These are phyloP conservation scores for Allolobophora icterica DNA, from an alignment of 2,888 invertebrate genomes.

Conservation along the genomic window DNA sequence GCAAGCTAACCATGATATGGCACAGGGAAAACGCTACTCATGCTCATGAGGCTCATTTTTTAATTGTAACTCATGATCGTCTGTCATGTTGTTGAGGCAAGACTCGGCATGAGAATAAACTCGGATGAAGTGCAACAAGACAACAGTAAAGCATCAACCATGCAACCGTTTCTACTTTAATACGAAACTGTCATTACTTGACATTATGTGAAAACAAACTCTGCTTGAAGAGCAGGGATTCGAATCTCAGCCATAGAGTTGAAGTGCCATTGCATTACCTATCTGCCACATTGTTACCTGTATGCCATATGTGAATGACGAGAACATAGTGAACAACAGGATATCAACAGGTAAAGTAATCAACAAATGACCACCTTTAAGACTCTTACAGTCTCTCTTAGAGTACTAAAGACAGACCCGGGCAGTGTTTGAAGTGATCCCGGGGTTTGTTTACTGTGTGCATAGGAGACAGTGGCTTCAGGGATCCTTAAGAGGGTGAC, in stretches of 20 bases:
- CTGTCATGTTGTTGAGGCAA: neutral
- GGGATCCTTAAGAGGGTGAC: neutral
- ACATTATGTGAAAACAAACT: neutral
- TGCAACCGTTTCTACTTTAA: neutral
- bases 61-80: neutral
- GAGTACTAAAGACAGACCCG: neutral
- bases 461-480: neutral
- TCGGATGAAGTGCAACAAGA: no score
- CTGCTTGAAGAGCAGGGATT: neutral
- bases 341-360: no score
- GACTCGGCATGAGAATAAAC: neutral
- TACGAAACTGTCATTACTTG: neutral
- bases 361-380: no score
- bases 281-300: no score
- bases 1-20: neutral
- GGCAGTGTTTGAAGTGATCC: neutral
- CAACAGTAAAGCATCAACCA: neutral
- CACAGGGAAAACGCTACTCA: neutral
- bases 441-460: neutral
- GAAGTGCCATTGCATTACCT: neutral
- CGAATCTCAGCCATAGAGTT: neutral
- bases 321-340: no score
- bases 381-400: no score
- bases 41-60: neutral
- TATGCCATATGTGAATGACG: no score